Evolutionary conservation across 1,140 invertebrate species (phyloP).

Genomic region (Hypsibius dujardini): DNA sequence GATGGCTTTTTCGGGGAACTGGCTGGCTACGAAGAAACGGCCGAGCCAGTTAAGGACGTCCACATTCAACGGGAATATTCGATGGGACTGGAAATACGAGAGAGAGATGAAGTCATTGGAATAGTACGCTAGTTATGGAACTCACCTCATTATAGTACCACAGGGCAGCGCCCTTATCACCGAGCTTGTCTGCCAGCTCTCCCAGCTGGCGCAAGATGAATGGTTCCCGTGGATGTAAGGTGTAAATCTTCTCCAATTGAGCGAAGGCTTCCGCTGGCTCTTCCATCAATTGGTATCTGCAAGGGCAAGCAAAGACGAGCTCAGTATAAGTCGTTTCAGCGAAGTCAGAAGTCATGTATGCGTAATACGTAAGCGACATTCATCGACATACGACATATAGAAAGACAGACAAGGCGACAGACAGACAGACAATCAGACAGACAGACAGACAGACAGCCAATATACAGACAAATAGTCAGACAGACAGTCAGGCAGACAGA

Average conservation of each 20-base stretch:
- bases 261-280: not conserved
- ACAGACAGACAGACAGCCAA: too few relatives aligned
- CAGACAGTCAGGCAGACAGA: too few relatives aligned
- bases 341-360: too few relatives aligned
- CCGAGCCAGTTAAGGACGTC: constrained; percentile 76
- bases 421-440: not conserved
- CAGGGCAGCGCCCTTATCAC: constrained; percentile 15
- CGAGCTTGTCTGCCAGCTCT: not conserved
- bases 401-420: not conserved
- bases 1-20: constrained; percentile 72
- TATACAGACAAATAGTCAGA: too few relatives aligned
- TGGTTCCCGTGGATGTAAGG: not conserved
- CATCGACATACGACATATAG: not conserved
- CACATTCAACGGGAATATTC: constrained; percentile 71
- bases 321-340: not conserved
- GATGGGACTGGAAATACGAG: constrained; percentile 46
- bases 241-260: not conserved
- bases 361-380: too few relatives aligned
- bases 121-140: not conserved
- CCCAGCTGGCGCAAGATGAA: not conserved
- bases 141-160: constrained; percentile 16
- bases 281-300: not conserved
- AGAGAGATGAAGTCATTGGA: constrained; percentile 19
- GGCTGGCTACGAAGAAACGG: constrained; percentile 72
- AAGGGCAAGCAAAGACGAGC: not conserved